These are phyloP conservation scores for Acromyrmex heyeri DNA, from an alignment of 1,140 invertebrate genomes.

Conservation along the genomic window DNA sequence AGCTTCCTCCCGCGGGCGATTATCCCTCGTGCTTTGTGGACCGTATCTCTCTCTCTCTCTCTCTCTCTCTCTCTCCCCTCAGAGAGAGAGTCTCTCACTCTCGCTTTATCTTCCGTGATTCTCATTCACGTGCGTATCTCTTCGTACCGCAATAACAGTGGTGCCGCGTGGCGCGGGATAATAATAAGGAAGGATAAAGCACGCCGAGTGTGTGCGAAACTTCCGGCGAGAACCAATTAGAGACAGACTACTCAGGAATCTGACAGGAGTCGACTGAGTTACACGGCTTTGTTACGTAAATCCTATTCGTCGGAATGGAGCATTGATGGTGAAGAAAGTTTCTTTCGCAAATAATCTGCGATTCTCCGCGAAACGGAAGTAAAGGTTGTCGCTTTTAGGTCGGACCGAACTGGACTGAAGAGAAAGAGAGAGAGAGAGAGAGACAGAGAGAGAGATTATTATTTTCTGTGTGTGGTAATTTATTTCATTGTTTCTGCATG, in stretches of 20 bases:
- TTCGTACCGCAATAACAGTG: conserved; percentile 34
- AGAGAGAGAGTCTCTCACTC: background rate
- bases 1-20: conserved; percentile 41
- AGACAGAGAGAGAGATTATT: conserved; percentile 22
- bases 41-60: background rate
- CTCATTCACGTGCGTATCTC: conserved; percentile 42
- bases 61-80: background rate
- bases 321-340: conserved; percentile 8
- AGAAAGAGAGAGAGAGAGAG: background rate
- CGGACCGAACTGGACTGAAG: background rate
- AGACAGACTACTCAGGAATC: conserved; percentile 50
- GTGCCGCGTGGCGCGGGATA: conserved; percentile 60
- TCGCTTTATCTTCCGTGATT: conserved; percentile 7
- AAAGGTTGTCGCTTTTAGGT: background rate
- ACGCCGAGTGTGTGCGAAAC: conserved; percentile 2
- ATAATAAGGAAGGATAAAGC: conserved; percentile 56
- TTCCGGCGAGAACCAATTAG: conserved; percentile 59
- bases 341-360: conserved; percentile 32
- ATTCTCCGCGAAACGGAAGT: conserved; percentile 20
- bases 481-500: conserved; percentile 13
- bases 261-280: conserved; percentile 24
- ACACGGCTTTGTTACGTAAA: conserved; percentile 52
- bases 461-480: background rate
- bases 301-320: background rate
- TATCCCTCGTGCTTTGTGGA: conserved; percentile 39